Conservation (phyloP, 2,888 invertebrate genomes). For the Nemapogon koenigi region DNA sequence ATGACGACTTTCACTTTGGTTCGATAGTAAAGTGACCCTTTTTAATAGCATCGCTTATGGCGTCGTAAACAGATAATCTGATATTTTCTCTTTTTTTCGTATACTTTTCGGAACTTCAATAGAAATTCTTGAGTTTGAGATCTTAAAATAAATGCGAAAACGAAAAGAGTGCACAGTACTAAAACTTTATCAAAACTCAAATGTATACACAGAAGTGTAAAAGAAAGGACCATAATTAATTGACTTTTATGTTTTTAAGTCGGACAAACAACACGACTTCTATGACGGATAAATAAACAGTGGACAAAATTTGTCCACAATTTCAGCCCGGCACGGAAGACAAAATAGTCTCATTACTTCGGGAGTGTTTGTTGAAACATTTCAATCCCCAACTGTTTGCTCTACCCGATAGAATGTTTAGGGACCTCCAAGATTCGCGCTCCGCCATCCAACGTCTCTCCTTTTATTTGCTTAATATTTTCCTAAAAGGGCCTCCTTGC, state of each 20-base stretch:
- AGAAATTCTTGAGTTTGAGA: too few relatives aligned
- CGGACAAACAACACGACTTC: slow-evolving; percentile 9
- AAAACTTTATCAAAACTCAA: too few relatives aligned
- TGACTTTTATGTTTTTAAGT: slow-evolving; percentile 6
- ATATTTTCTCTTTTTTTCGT: slow-evolving; percentile 26
- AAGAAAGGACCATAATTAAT: slow-evolving; percentile 5
- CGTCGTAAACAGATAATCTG: slow-evolving; percentile 42
- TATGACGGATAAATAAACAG: slow-evolving; percentile 9
- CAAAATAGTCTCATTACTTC: slow-evolving; percentile 36
- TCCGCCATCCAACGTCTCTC: slow-evolving; percentile 16
- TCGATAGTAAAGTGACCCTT: slow-evolving; percentile 41
- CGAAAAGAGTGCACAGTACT: too few relatives aligned
- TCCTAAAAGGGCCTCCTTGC: slow-evolving; percentile 33
- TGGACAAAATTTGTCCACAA: slow-evolving; percentile 9
- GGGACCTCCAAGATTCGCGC: slow-evolving; percentile 16
- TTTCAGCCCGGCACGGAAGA: slow-evolving; percentile 16
- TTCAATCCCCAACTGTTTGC: slow-evolving; percentile 47
- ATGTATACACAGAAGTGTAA: too few relatives aligned
- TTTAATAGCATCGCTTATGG: slow-evolving; percentile 36
- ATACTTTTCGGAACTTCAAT: too few relatives aligned
- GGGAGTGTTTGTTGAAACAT: slow-evolving; percentile 46
- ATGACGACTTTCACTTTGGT: slow-evolving; percentile 26
- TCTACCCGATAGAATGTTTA: slow-evolving; percentile 30
- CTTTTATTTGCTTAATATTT: slow-evolving; percentile 48
- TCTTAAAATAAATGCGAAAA: too few relatives aligned